Base-by-base conservation (phyloP, 1,140 invertebrate genomes). In the Drosophila lacteicornis region DNA sequence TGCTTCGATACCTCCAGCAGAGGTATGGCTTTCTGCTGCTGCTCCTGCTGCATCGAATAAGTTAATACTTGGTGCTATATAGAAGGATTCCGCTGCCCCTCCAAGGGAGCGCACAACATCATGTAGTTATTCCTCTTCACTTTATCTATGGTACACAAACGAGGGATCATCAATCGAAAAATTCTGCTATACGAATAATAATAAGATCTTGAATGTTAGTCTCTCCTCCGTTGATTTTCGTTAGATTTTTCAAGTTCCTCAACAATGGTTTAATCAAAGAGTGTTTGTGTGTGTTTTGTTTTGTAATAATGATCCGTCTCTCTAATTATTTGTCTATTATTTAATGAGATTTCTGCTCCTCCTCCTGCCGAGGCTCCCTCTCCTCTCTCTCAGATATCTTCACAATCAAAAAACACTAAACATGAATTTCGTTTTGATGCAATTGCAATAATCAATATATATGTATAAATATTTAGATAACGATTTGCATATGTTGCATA, bases 251-350 rank as follows among this genome's bases (percentile, higher is more conserved):
- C 59, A 75, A 43, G 80, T 85, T 80, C 68, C 79, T 88, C 81
- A 88, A 88, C 84, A 88, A 88, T 87, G 68, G 63, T 76, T 56
- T 77, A 76, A 80, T 85, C 55, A 79, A 79, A 78, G 56, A 53
- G 58, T 70, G 47, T 58, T 51, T 43, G 58, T 58, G 43, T 53
- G 57, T 40, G 13, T 36, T 22, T 22, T 22, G 11, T n/a, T 17
- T 51, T 33, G 1, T 49, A 51, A 49, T 57, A 22, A 62, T 83
- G 40, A 68, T 74, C 75, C 79, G 51, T 68, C 36, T n/a, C 61
- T 79, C 84, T 84, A 88, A 84, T 87, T 87, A 87, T 87, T 87
- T 88, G 84, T 87, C 84, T 87, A 87, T 88, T 87, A 75, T 88
- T 83, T 88, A 88, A 87, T 87, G 84, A 87, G 84, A 87, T 87